Percentiles rank a stretch among this genome's conserved stretches.
These are phyloP conservation scores for Lamellibrachia columna DNA, from an alignment of 2,888 invertebrate species.

Conservation along the genomic window DNA sequence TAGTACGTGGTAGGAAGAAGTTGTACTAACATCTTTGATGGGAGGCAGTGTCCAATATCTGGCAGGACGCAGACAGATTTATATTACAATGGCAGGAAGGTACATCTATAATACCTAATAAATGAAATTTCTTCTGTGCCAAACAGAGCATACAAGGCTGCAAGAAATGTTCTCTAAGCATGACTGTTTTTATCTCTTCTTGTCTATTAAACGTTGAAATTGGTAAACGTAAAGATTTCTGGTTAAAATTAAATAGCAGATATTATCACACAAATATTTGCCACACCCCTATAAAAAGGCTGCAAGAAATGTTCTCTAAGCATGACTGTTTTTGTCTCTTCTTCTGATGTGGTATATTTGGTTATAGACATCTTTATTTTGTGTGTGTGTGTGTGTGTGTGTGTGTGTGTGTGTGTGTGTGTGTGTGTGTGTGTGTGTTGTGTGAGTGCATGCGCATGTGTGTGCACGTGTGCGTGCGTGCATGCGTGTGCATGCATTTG, in stretches of 20 bases:
- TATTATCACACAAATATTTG: too few relatives aligned
- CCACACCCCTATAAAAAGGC: too few relatives aligned
- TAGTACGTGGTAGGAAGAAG: neutral
- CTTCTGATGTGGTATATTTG: neutral
- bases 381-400: neutral
- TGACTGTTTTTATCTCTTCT: neutral
- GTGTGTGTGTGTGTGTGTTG: too few relatives aligned
- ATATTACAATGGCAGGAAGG: neutral
- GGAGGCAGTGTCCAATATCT: neutral
- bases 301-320: neutral
- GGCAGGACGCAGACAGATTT: neutral
- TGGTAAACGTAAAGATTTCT: too few relatives aligned
- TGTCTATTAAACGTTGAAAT: too few relatives aligned
- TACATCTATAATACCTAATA: neutral
- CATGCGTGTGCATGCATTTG: too few relatives aligned
- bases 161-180: neutral
- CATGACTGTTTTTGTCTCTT: neutral
- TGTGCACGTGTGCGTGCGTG: too few relatives aligned
- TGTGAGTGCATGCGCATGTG: too few relatives aligned
- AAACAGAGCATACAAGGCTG: neutral
- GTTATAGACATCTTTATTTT: neutral
- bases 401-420: too few relatives aligned
- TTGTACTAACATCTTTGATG: neutral
- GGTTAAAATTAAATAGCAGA: too few relatives aligned
- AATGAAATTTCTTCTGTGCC: neutral